Percentiles rank a stretch among this genome's conserved stretches.
phyloP scores from a whole-genome alignment of 2,888 invertebrate genomes.

The Syrista parreyssii region DNA sequence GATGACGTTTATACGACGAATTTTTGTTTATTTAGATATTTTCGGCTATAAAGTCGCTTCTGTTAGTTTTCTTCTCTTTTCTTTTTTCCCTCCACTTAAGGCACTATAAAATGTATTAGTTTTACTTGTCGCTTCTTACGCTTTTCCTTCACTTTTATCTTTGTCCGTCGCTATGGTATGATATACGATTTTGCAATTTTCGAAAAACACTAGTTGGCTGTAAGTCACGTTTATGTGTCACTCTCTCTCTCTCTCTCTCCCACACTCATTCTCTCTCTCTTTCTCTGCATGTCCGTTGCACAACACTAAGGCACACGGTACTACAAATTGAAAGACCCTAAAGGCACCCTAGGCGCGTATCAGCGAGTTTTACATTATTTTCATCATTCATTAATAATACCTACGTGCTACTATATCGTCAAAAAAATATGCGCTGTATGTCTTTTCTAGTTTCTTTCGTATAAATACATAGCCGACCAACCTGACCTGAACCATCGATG shows the following conservation, averaged over 20 bases:
- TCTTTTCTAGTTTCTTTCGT: conserved; percentile 25
- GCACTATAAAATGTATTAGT: neutral
- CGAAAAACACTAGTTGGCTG: neutral
- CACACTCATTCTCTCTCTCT: conserved; percentile 1
- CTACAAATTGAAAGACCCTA: conserved; percentile 51
- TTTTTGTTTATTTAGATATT: neutral
- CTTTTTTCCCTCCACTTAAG: neutral
- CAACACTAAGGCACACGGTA: conserved; percentile 59
- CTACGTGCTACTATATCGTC: conserved; percentile 30
- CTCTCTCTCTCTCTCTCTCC: neutral
- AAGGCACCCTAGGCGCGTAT: conserved; percentile 54
- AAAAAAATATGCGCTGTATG: conserved; percentile 33
- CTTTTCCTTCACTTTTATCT: neutral
- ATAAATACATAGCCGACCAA: conserved; percentile 16
- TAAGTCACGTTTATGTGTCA: neutral
- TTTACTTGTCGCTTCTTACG: neutral
- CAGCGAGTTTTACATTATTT: conserved; percentile 17
- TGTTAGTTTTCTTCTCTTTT: neutral
- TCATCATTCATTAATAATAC: conserved; percentile 22
- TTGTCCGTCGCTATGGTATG: neutral
- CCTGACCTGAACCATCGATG: neutral
- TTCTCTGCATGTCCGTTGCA: conserved; percentile 27
- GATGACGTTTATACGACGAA: neutral
- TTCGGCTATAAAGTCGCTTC: neutral
- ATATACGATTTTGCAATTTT: neutral